Conservation (phyloP, 2,113 vertebrate genomes). For the Picathartes gymnocephalus region DNA sequence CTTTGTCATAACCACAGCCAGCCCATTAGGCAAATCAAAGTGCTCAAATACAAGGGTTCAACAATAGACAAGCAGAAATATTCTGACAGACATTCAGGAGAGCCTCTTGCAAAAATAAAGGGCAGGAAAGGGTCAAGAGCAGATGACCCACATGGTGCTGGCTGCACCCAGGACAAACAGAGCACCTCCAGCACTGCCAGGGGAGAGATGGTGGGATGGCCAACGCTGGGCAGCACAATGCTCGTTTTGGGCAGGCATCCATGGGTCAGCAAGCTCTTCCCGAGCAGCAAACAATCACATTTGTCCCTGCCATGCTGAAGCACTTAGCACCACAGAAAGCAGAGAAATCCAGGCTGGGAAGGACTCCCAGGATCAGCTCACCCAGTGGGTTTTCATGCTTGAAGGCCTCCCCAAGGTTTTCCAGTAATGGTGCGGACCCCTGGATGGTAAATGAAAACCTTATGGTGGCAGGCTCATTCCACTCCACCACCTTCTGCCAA, state of each 20-base stretch:
- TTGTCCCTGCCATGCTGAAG: constrained; percentile 25
- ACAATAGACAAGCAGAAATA: background rate
- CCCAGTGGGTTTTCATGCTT: background rate
- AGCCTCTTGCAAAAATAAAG: background rate
- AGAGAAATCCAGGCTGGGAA: background rate
- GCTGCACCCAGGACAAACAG: background rate
- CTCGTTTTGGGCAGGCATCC: background rate
- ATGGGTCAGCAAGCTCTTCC: background rate
- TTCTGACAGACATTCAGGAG: background rate
- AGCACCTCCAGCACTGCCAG: background rate
- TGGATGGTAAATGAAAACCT: background rate
- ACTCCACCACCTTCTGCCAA: background rate
- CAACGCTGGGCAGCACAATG: background rate
- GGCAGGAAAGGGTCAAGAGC: background rate
- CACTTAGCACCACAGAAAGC: constrained; percentile 25
- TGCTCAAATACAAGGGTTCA: background rate
- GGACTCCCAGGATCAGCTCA: background rate
- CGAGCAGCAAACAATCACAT: background rate
- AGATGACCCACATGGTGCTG: background rate
- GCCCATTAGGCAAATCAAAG: background rate
- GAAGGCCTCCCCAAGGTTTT: background rate
- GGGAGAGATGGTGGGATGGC: background rate
- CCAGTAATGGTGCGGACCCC: background rate
- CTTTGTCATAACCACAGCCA: background rate
- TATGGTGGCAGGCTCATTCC: background rate